These are phyloP conservation scores for Papio anubis DNA, from an alignment of 2,113 vertebrate genomes.

Conservation along the genomic window DNA sequence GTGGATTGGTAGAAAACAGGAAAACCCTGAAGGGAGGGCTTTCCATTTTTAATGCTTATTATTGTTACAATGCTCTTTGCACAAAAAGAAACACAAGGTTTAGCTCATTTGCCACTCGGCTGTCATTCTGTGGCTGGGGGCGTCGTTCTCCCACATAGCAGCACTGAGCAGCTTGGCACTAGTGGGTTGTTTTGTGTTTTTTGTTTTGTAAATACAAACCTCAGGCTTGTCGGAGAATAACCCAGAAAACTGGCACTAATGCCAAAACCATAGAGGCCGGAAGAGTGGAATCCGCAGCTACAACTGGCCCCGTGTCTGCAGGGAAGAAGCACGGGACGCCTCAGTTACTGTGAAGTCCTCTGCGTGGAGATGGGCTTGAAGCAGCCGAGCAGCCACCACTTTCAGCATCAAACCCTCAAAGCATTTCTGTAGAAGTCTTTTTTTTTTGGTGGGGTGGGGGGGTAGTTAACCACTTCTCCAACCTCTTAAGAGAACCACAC, in stretches of 20 bases:
- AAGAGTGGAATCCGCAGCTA: too few relatives aligned
- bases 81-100: too few relatives aligned
- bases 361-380: fast-evolving
- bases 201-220: not conserved
- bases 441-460: not conserved
- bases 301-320: fast-evolving
- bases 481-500: not conserved
- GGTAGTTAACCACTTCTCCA: not conserved
- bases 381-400: fast-evolving
- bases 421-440: not conserved
- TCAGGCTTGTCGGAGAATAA: not conserved
- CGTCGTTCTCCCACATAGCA: fast-evolving
- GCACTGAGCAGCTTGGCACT: not conserved
- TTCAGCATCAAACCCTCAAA: not conserved
- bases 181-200: not conserved
- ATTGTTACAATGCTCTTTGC: not conserved
- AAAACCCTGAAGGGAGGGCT: fast-evolving
- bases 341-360: fast-evolving
- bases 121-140: fast-evolving
- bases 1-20: not conserved
- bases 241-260: not conserved
- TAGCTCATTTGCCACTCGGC: too few relatives aligned
- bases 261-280: not conserved
- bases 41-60: fast-evolving
- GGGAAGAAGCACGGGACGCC: fast-evolving